Evolutionary conservation across 2,113 vertebrate genomes (phyloP), one percentile per base, ranked within the genome.

Genomic region (Catharus minimus): DNA sequence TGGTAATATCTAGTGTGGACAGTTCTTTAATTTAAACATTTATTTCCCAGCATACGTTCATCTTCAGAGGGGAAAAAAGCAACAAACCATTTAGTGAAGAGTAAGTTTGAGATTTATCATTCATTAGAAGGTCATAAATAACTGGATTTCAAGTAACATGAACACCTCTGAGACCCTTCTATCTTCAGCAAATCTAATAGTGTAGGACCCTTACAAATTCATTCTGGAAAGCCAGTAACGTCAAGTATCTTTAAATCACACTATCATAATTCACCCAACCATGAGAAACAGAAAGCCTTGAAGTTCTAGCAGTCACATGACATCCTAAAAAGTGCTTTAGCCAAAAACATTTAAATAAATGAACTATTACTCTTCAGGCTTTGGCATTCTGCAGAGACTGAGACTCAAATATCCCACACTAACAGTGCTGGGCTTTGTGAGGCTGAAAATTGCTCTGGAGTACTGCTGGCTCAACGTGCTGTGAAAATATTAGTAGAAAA

Each of bases 321-420:
- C 58, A 79, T 10, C 39, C 58, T 47, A 17, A 78, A 90, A 96
- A 68, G 61, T 65, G 39, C 71, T 58, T 62, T 73, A 93, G 69
- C 69, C 81, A 86, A 79, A 90, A 86, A 5, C 47, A 95, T 95
- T 93, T 92, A 72, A 94, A 95, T 96, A 88, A 94, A 86, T 33
- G 66, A 90, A 55, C 69, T 72, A 14, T 52, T 89, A 10, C 72
- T 86, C 73, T 84, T 81, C 53, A 79, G 61, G 62, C 68, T 93
- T 39, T 47, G 38, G 30, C 53, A 53, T 89, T 91, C 82, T 67
- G 65, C 80, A 71, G 49, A 7, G 3, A 66, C 49, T 17, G 56
- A 68, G 32, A 41, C 53, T 88, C 69, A 72, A 67, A 81, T 74
- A 71, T 20, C 68, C 66, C 65, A 55, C n/a, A 17, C 9, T 16